Base-by-base conservation (phyloP, 2,113 vertebrate genomes). In the Otus sunia region DNA sequence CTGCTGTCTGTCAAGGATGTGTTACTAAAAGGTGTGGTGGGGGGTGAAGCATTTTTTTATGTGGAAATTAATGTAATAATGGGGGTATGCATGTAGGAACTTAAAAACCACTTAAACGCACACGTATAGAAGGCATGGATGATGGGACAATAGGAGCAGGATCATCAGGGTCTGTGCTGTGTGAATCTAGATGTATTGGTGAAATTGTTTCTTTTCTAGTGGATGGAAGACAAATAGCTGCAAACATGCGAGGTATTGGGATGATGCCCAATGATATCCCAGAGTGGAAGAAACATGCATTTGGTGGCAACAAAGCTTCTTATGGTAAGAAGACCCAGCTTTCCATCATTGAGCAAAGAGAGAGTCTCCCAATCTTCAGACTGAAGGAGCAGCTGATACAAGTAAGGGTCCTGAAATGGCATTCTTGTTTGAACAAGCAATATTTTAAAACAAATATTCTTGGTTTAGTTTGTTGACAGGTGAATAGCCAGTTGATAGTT, bases 211-310 rank as follows among this genome's bases (percentile, higher is more conserved):
- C 76, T 52, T 15, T 67, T 34, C 55, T 55, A 63, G 99, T 93
- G 79, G 99, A 99, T 59, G 99, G 99, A 37, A 98, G 99, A 86
- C 99, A 99, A 98, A 99, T 99, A 62, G 99, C 99, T 26, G 99
- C 99, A 84, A 99, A 99, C 97, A 99, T 99, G 99, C 96, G 99
- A 71, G 99, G 99, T n/a, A 99, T 99, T 86, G 99, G 99, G 77
- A 99, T 99, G 99, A 99, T 99, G 99, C 99, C 99, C 75, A 99
- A 99, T 8, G 99, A 99, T 96, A 99, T 99, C 96, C 99, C 99
- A 0, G 99, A 99, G 96, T 99, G 99, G 99, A 99, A 99, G 98
- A 99, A 99, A 89, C 99, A 99, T 68, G 99, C 99, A 0, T 99
- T 99, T 94, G 99, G 99, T 52, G 99, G 99, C 77, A 99, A 99